Percentiles rank a stretch among this genome's conserved stretches.
Conservation (phyloP, 2,797 vertebrate species). For the Aldrovandia affinis region DNA sequence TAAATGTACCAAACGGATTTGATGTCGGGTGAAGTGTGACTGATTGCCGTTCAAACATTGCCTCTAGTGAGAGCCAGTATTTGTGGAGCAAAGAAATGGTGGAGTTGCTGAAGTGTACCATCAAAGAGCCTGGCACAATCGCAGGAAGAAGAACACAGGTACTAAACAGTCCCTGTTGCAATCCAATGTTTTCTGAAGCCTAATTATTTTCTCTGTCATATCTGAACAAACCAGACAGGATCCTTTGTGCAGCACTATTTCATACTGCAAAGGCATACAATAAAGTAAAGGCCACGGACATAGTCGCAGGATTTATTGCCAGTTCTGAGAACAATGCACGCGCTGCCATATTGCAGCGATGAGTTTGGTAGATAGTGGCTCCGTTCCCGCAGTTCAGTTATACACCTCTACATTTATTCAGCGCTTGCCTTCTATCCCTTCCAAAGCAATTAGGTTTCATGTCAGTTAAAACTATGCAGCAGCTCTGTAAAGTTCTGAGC, state of each 20-base stretch:
- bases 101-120: neutral
- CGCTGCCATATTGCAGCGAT: neutral
- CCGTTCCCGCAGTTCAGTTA: constrained; percentile 6
- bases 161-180: neutral
- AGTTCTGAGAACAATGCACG: neutral
- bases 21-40: neutral
- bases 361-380: constrained; percentile 13
- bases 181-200: constrained; percentile 3
- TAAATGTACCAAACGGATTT: neutral
- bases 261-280: constrained; percentile 6
- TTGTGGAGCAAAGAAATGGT: neutral
- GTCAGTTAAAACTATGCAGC: constrained; percentile 18
- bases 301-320: constrained; percentile 14
- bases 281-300: neutral
- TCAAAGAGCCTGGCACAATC: neutral
- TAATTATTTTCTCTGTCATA: constrained; percentile 22
- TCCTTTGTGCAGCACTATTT: neutral
- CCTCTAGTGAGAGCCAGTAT: neutral
- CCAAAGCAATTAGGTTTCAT: constrained; percentile 20
- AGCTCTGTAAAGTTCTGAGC: constrained; percentile 5
- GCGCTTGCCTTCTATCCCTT: neutral
- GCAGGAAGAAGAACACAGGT: neutral
- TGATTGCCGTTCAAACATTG: neutral
- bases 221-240: neutral
- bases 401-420: constrained; percentile 10